These are phyloP conservation scores for Tachysurus vachellii DNA, from an alignment of 2,113 vertebrate genomes.

Conservation along the genomic window DNA sequence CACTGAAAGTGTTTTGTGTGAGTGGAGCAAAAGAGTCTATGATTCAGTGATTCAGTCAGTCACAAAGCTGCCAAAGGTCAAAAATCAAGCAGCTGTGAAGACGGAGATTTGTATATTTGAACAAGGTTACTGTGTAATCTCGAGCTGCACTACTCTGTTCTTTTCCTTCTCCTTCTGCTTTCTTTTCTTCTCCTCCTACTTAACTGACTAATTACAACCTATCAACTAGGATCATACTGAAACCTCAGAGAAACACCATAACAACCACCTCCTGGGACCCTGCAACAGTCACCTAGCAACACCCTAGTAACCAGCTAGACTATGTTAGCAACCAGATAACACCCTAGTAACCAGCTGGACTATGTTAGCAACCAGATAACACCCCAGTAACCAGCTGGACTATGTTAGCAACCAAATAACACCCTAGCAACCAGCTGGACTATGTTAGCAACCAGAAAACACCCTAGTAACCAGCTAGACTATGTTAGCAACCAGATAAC, in stretches of 20 bases:
- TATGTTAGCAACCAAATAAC: no score
- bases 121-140: neutral
- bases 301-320: no score
- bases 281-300: no score
- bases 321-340: no score
- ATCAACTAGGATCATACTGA: no score
- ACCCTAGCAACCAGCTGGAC: neutral
- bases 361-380: no score
- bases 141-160: neutral
- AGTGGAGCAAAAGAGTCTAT: neutral
- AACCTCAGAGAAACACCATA: no score
- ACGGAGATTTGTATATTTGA: neutral
- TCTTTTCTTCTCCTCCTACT: neutral
- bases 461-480: neutral
- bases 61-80: neutral
- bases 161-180: neutral
- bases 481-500: neutral
- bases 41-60: neutral
- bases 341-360: no score
- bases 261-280: no score
- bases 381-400: no score
- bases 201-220: no score
- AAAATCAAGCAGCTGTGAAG: neutral
- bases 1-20: neutral
- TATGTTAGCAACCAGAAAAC: neutral